Percentiles rank a stretch among this genome's conserved stretches.
These are phyloP conservation scores for Myzus persicae DNA, from an alignment of 1,140 invertebrate species.

Conservation along the genomic window DNA sequence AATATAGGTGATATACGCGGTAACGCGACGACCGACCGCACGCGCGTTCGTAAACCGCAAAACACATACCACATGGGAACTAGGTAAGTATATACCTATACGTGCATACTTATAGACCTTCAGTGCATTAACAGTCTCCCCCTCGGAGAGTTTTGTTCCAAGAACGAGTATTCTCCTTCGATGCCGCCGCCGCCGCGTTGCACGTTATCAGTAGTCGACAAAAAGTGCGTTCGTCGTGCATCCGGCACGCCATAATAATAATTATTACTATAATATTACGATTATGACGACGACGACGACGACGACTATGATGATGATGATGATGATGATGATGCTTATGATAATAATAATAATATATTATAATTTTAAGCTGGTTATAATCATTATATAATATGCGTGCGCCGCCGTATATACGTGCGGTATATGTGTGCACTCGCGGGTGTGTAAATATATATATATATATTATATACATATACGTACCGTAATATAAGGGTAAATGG, in stretches of 20 bases:
- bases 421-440: neutral
- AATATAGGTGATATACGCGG: neutral
- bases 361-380: conserved; percentile 2
- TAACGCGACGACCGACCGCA: neutral
- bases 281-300: too few relatives aligned
- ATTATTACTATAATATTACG: neutral
- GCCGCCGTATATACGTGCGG: neutral
- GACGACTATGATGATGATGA: too few relatives aligned
- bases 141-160: neutral
- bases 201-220: neutral
- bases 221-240: neutral
- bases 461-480: neutral
- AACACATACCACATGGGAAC: neutral
- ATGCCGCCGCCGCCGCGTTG: too few relatives aligned
- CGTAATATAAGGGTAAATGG: neutral
- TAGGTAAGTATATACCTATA: neutral
- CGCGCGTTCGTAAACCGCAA: neutral
- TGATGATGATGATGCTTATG: neutral
- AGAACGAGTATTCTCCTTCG: neutral
- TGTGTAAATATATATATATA: too few relatives aligned
- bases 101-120: neutral
- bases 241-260: neutral
- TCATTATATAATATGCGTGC: neutral
- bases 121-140: neutral
- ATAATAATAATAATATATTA: neutral